Percentiles rank a stretch among this genome's conserved stretches.
Evolutionary conservation across 2,888 invertebrate species (phyloP).

Genomic region (Gnatocerus cornutus): DNA sequence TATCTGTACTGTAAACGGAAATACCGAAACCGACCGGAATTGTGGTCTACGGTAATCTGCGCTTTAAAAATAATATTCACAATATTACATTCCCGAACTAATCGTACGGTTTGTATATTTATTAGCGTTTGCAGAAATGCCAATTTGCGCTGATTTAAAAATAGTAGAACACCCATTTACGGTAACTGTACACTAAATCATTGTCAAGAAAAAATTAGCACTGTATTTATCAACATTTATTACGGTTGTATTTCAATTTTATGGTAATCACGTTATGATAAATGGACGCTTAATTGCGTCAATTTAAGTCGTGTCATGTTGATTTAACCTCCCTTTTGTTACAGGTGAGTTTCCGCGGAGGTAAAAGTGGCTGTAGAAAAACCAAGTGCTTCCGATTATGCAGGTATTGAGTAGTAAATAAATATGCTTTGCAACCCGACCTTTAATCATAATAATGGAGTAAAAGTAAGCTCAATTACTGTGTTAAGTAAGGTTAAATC

Average conservation of each 20-base stretch:
- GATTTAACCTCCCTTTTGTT: slow-evolving; percentile 17
- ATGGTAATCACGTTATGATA: slow-evolving; percentile 20
- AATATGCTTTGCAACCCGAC: slow-evolving; percentile 19
- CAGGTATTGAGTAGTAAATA: slow-evolving; percentile 15
- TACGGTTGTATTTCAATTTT: slow-evolving; percentile 12
- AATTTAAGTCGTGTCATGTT: slow-evolving; percentile 13
- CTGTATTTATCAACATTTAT: slow-evolving; percentile 13
- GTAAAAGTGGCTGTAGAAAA: slow-evolving; percentile 3
- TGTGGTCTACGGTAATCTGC: slow-evolving; percentile 28
- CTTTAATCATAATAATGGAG: slow-evolving; percentile 25
- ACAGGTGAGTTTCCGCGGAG: slow-evolving; percentile 33
- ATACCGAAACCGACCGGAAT: slow-evolving; percentile 21
- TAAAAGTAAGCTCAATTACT: slow-evolving; percentile 27
- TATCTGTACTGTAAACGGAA: slow-evolving; percentile 14
- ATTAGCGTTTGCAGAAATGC: slow-evolving; percentile 15
- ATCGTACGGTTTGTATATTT: slow-evolving; percentile 6
- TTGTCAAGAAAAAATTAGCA: slow-evolving; percentile 5
- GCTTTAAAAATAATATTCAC: slow-evolving; percentile 21
- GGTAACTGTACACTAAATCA: slow-evolving; percentile 11
- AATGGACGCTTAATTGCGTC: slow-evolving; percentile 11
- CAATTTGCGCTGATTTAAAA: slow-evolving; percentile 22
- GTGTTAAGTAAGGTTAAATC: slow-evolving; percentile 6
- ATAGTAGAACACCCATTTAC: slow-evolving; percentile 12
- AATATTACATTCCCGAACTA: slow-evolving; percentile 22
- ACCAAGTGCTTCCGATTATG: neutral